A percentile compares a stretch with the other conserved stretches of the same genome.
These are phyloP conservation scores for Typhlichthys subterraneus DNA, from an alignment of 2,797 vertebrate species.

Conservation along the genomic window DNA sequence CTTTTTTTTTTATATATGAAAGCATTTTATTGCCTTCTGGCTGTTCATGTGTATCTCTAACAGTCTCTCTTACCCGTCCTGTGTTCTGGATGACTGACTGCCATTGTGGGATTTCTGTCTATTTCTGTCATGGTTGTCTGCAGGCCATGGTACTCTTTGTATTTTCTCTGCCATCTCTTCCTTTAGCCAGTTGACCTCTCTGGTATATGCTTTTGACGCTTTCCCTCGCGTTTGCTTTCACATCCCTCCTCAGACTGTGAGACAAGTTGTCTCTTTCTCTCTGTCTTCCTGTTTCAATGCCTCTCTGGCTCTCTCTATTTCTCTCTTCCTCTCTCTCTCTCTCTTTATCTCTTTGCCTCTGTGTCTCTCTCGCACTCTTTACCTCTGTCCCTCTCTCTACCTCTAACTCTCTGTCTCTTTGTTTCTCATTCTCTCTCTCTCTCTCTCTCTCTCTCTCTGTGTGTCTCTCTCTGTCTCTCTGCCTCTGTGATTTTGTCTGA, in stretches of 20 bases:
- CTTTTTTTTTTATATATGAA: not conserved
- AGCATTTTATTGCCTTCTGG: too few relatives aligned
- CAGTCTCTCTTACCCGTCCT: too few relatives aligned
- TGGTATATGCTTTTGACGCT: not conserved
- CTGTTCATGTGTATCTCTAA: too few relatives aligned
- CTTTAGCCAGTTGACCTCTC: not conserved
- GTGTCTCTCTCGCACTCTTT: too few relatives aligned
- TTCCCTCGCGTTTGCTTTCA: not conserved
- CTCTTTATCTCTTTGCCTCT: not conserved
- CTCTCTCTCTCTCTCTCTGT: slow-evolving; percentile 27
- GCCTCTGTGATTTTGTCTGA: slow-evolving; percentile 11
- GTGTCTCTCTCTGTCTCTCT: slow-evolving; percentile 15
- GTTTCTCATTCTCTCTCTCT: slow-evolving; percentile 28
- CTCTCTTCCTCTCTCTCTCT: slow-evolving; percentile 20
- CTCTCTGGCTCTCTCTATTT: slow-evolving; percentile 15
- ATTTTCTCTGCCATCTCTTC: not conserved
- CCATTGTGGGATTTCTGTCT: too few relatives aligned
- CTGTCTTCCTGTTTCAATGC: slow-evolving; percentile 13
- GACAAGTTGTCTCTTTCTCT: not conserved
- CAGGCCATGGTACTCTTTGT: not conserved
- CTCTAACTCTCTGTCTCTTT: not conserved
- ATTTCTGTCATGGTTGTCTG: too few relatives aligned
- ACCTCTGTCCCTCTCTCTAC: slow-evolving; percentile 19
- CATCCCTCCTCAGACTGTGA: too few relatives aligned
- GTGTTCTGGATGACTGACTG: too few relatives aligned